Base-by-base conservation (phyloP, 2,797 vertebrate genomes). In the Chaetophractus vellerosus region DNA sequence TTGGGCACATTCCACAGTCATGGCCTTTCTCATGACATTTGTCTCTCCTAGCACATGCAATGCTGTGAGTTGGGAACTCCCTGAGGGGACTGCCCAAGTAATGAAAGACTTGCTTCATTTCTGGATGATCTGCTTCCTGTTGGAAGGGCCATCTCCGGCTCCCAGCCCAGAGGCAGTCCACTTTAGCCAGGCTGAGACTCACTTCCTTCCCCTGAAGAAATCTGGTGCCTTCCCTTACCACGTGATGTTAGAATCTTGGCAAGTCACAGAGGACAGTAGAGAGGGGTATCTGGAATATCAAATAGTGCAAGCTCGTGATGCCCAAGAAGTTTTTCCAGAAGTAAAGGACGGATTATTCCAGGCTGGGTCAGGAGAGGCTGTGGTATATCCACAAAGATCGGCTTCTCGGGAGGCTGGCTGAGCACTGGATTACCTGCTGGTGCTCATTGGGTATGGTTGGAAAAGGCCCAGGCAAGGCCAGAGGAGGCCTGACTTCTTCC, bases 11-110 rank as follows among this genome's bases (percentile, higher is more conserved):
- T 95, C 94, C 96, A 87, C 61, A 82, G 90, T 84, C 90, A 18
- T 23, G 64, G 64, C 88, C 84, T 97, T 95, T 97, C 96, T 94
- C 95, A 94, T 69, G 96, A 96, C 92, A 94, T 87, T 90, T 72
- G 33, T 81, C 66, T 93, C 41, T 55, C 18, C 50, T 68, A 52
- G 68, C 7, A 33, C 64, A 64, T 23, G 18, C 33, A 92, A 9
- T 18, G 15, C 64, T 66, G 14, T 72, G 68, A 75, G 15, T 57
- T 19, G 31, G 36, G 50, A 80, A 93, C 78, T 91, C 90, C 95
- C 90, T 2, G 6, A 14, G 82, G 96, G 82, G 88, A 94, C 50
- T 94, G 81, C 68, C 79, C 48, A 69, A 93, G 69, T 9, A 50
- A 81, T 59, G 69, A 86, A 88, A 72, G 68, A 75, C 63, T 74